phyloP scores from a whole-genome alignment of 2,113 vertebrate genomes.

The Irena cyanogastra region DNA sequence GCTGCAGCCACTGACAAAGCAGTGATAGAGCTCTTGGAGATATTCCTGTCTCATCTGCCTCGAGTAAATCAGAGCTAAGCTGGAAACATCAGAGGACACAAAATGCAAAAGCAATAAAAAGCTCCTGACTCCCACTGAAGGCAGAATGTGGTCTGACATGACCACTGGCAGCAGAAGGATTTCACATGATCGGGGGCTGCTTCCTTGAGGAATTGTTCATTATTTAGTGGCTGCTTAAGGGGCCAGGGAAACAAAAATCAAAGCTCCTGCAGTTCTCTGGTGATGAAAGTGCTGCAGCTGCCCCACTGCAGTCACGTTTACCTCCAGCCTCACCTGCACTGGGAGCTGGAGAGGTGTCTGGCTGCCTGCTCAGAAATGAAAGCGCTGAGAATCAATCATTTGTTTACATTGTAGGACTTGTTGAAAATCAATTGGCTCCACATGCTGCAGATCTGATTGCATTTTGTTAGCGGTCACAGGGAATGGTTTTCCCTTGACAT shows the following conservation, averaged over 20 bases:
- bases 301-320: not conserved
- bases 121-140: not conserved
- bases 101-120: slow-evolving; percentile 16
- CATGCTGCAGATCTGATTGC: not conserved
- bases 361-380: slow-evolving; percentile 1
- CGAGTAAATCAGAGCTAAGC: slow-evolving; percentile 18
- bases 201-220: slow-evolving; percentile 9
- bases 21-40: not conserved
- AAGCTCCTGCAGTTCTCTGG: not conserved
- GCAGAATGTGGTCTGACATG: not conserved
- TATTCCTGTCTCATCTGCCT: slow-evolving; percentile 44
- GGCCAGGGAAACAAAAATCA: not conserved
- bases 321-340: not conserved
- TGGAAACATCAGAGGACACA: not conserved
- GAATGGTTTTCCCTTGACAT: not conserved
- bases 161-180: not conserved
- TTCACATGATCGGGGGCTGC: not conserved
- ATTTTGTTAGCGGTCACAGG: slow-evolving; percentile 14
- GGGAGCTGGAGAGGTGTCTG: not conserved
- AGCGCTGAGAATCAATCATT: not conserved
- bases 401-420: not conserved
- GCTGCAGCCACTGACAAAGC: slow-evolving; percentile 29
- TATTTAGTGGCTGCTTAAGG: slow-evolving; percentile 37
- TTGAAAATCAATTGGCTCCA: slow-evolving; percentile 15
- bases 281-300: not conserved